Evolutionary conservation across 2,888 invertebrate species (phyloP).

Genomic region (Apomyelois bistriatella): DNA sequence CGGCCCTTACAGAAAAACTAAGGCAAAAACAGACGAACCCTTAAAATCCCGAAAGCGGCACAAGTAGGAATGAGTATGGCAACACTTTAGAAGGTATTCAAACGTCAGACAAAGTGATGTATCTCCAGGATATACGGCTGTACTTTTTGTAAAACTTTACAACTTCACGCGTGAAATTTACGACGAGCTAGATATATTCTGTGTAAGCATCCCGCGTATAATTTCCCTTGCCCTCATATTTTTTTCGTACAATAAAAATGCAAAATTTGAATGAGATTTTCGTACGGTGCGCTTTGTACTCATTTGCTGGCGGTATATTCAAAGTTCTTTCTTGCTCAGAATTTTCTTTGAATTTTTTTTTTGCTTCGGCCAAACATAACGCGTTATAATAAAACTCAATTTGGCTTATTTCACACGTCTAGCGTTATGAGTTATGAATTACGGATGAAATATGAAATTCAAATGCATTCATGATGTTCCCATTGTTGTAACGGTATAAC

Average conservation of each 20-base stretch:
- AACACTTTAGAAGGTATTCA: conserved; percentile 65
- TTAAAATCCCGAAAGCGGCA: conserved; percentile 33
- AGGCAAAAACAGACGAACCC: conserved; percentile 23
- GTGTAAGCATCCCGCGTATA: conserved; percentile 26
- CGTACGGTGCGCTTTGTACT: conserved; percentile 31
- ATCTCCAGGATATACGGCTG: conserved; percentile 63
- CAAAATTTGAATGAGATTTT: conserved; percentile 37
- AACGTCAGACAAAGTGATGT: conserved; percentile 63
- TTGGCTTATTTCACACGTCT: conserved; percentile 36
- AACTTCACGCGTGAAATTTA: conserved; percentile 60
- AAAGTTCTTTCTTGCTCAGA: conserved; percentile 25
- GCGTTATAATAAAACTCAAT: conserved; percentile 40
- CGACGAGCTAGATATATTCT: conserved; percentile 42
- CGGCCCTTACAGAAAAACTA: conserved; percentile 13
- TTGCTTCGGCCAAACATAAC: conserved; percentile 32
- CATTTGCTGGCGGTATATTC: conserved; percentile 25
- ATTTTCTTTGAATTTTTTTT: conserved; percentile 24
- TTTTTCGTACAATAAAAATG: conserved; percentile 34
- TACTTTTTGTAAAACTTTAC: conserved; percentile 66
- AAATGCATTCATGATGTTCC: conserved; percentile 29
- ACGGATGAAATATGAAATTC: conserved; percentile 35
- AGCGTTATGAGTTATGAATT: conserved; percentile 29
- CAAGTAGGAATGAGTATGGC: conserved; percentile 44
- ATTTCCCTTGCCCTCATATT: conserved; percentile 28
- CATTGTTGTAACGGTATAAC: conserved; percentile 18